Evolutionary conservation across 2,888 invertebrate species (phyloP).

Genomic region (Chloromyia formosa): DNA sequence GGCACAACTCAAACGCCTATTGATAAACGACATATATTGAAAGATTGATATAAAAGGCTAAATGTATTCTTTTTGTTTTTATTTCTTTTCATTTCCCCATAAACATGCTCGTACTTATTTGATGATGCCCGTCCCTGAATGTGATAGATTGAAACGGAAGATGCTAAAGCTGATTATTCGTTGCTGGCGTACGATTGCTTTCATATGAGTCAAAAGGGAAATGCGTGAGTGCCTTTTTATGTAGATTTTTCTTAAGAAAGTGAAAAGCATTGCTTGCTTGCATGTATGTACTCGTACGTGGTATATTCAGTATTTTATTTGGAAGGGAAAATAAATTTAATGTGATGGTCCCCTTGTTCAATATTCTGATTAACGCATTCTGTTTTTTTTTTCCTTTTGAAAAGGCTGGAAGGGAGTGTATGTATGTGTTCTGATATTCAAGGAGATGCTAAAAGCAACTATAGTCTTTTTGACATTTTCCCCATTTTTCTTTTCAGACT

Average conservation of each 20-base stretch:
- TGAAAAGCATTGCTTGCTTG: constrained; percentile 10
- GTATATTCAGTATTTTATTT: constrained; percentile 1
- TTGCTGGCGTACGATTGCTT: constrained; percentile 68
- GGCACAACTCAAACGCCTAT: background rate
- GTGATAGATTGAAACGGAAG: constrained; percentile 48
- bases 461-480: too few species aligned
- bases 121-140: background rate
- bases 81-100: background rate
- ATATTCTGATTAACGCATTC: too few species aligned
- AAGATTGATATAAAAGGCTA: background rate
- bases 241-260: constrained; percentile 31
- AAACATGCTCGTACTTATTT: background rate
- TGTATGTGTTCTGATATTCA: constrained; percentile 16
- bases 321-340: background rate
- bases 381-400: too few species aligned
- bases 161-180: constrained; percentile 63
- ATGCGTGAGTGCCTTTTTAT: constrained; percentile 63
- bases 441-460: too few species aligned
- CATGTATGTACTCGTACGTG: too few species aligned
- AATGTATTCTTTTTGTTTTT: constrained; percentile 5
- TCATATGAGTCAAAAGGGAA: constrained; percentile 68
- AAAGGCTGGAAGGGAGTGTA: too few species aligned
- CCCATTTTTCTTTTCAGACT: too few species aligned
- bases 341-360: too few species aligned
- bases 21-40: background rate